Conservation (phyloP, 2,888 invertebrate genomes). For the Mamestra brassicae region DNA sequence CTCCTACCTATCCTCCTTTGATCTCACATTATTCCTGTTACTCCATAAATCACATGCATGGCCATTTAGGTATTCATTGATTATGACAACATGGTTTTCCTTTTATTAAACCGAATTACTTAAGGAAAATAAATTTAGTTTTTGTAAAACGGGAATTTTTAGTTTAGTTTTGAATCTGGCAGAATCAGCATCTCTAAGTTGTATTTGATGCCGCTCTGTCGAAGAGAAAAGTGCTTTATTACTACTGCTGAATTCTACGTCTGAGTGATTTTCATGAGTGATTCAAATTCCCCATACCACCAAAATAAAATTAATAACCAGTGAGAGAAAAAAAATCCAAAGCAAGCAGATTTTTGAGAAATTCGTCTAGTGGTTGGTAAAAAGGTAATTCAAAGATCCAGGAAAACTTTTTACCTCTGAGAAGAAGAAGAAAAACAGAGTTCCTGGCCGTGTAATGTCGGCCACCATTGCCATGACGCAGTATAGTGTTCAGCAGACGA, state of each 20-base stretch:
- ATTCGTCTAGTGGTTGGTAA: not conserved
- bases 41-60: not conserved
- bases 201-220: not conserved
- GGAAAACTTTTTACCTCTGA: not conserved
- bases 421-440: too few species aligned
- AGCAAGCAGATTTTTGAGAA: not conserved
- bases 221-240: not conserved
- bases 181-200: not conserved
- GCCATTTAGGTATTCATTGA: not conserved
- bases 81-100: not conserved
- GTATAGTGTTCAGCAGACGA: not conserved
- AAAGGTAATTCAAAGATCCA: not conserved
- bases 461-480: not conserved
- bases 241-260: not conserved
- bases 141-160: not conserved
- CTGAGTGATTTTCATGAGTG: not conserved
- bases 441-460: not conserved
- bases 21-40: not conserved
- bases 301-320: not conserved
- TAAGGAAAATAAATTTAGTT: conserved; percentile 16
- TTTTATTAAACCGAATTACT: not conserved
- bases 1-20: not conserved
- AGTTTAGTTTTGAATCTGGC: conserved; percentile 9
- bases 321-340: not conserved
- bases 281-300: not conserved